These are phyloP conservation scores for Ivindomyrus marchei DNA, from an alignment of 2,113 vertebrate genomes.

Conservation along the genomic window DNA sequence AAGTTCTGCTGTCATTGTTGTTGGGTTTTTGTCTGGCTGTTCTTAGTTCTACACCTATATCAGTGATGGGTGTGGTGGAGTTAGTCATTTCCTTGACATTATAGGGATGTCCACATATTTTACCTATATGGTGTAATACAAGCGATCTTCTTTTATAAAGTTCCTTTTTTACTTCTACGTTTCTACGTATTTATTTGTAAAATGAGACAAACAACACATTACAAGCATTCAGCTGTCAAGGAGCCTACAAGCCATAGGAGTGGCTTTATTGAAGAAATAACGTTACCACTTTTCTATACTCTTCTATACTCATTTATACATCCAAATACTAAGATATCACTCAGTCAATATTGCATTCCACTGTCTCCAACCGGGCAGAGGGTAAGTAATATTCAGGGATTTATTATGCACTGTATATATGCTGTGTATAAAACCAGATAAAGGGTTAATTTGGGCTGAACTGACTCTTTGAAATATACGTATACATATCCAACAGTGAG, in stretches of 20 bases:
- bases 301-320: background rate
- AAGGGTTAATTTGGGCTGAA: background rate
- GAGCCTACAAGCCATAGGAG: background rate
- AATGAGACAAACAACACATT: background rate
- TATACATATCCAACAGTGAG: background rate
- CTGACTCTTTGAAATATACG: background rate
- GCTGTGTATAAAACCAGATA: background rate
- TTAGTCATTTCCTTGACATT: background rate
- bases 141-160: background rate
- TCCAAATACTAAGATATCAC: background rate
- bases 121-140: background rate
- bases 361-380: background rate
- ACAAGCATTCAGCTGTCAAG: background rate
- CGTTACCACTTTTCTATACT: background rate
- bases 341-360: background rate
- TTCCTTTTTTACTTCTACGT: background rate
- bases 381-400: background rate
- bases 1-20: background rate
- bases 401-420: background rate
- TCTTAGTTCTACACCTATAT: background rate
- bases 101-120: background rate
- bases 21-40: background rate
- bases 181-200: background rate
- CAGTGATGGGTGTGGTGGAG: background rate
- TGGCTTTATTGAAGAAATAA: no score